Base-by-base conservation (phyloP, 1,140 invertebrate species). In the Cydia fagiglandana region DNA sequence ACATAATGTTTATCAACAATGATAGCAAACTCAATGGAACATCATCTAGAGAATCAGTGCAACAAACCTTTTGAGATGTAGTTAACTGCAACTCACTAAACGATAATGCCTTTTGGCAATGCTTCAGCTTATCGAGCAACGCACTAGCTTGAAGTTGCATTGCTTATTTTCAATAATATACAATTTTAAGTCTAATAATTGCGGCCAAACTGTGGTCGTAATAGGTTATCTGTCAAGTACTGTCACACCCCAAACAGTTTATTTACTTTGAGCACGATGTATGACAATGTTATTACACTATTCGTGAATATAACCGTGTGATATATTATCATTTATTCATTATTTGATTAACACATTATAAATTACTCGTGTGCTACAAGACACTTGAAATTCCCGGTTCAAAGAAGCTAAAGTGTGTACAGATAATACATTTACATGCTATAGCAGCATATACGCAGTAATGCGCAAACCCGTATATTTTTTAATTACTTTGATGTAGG, bases 11-110 rank as follows among this genome's bases (percentile, higher is more conserved):
- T 75, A 17, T 47, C 15, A 75, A 38, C 41, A 75, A 75, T 38
- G 66, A 70, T 70, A 17, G 30, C 13, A 41, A 70, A 70, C 34
- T 41, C 13, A 80, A 56, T 53, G 76, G 64, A 76, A 50, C 47
- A n/a, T 73, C 17, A 74, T 75, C 20, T 76, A 41, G 74, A 53
- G 34, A 74, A 64, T 66, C 70, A 75, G 53, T 74, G 75, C 34
- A 75, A 77, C 56, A 76, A 79, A 93, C 91, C 90, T 93, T 93
- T 85, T 93, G 90, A 81, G 90, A 91, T 75, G 91, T 93, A 75
- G 89, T 88, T 75, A 91, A 81, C 45, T 91, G 88, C 74, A 91
- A 80, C 83, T 88, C 83, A 80, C 74, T 90, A 75, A 89, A 91
- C 75, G 88, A 86, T 74, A 92, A 79, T 38, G 86, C 78, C 75